phyloP scores from a whole-genome alignment of 2,113 vertebrate genomes.

The Phaethon lepturus region DNA sequence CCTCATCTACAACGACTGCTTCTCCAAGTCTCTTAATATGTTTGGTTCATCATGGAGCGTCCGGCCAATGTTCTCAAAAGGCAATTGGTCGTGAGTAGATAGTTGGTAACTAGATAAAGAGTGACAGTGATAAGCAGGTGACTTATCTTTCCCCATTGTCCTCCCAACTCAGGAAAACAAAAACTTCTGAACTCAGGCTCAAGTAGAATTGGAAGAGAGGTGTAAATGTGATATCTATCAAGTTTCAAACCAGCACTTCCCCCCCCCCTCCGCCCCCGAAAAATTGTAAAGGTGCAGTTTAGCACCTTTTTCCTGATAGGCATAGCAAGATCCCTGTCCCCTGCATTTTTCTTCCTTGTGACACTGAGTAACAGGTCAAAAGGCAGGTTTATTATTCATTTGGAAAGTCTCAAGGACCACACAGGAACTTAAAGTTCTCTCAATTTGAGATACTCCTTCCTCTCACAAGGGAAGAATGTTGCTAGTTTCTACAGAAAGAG shows the following conservation, averaged over 20 bases:
- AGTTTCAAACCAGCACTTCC: background rate
- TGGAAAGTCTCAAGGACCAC: background rate
- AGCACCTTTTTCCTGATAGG: background rate
- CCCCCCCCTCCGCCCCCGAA: rapidly evolving
- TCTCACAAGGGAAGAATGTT: background rate
- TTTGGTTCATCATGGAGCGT: slow-evolving; percentile 97
- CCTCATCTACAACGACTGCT: slow-evolving; percentile 98
- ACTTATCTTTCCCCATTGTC: background rate
- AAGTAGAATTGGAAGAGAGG: background rate
- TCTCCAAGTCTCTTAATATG: slow-evolving; percentile 94
- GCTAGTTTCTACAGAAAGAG: background rate
- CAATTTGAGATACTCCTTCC: background rate
- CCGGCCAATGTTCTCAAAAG: slow-evolving; percentile 87
- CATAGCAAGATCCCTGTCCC: background rate
- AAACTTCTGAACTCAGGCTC: background rate
- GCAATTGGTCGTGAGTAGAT: slow-evolving; percentile 93
- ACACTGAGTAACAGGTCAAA: background rate
- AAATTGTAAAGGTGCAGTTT: background rate
- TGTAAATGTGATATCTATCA: background rate
- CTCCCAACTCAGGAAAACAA: background rate
- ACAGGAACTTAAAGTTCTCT: background rate
- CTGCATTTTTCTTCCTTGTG: background rate
- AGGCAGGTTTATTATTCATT: background rate
- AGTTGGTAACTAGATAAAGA: background rate
- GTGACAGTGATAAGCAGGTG: background rate